phyloP scores from a whole-genome alignment of 2,888 invertebrate genomes.

The Rhingia rostrata region DNA sequence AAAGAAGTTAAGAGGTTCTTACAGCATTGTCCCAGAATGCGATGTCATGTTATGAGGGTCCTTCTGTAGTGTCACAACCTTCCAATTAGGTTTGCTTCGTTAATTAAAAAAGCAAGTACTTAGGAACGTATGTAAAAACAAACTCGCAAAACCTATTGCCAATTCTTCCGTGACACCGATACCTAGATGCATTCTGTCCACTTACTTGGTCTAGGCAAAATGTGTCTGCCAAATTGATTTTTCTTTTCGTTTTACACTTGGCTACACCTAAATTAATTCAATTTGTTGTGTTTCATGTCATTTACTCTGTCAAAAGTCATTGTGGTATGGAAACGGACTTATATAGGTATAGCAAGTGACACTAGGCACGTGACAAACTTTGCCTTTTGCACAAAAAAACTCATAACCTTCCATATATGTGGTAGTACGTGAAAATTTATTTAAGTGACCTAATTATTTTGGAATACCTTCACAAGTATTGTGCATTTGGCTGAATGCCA shows the following conservation, averaged over 20 bases:
- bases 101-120: constrained; percentile 52
- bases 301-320: not conserved
- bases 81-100: constrained; percentile 31
- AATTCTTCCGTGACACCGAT: constrained; percentile 42
- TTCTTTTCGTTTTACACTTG: not conserved
- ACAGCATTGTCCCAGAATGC: constrained; percentile 2
- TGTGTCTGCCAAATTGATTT: constrained; percentile 49
- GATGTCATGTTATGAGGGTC: constrained; percentile 27
- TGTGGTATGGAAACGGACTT: too few relatives aligned
- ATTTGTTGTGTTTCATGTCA: constrained; percentile 24
- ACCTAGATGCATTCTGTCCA: not conserved
- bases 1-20: constrained; percentile 11
- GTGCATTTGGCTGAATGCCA: constrained; percentile 50
- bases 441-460: constrained; percentile 48
- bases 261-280: constrained; percentile 35
- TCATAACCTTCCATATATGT: not conserved
- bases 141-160: not conserved
- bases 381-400: too few relatives aligned
- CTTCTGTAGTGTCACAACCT: constrained; percentile 31
- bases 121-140: constrained; percentile 17
- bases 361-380: too few relatives aligned
- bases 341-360: too few relatives aligned
- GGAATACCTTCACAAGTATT: constrained; percentile 4
- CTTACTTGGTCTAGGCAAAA: constrained; percentile 3
- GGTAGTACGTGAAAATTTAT: constrained; percentile 42